Evolutionary conservation across 2,888 invertebrate species (phyloP).

Genomic region (Agrochola circellaris): DNA sequence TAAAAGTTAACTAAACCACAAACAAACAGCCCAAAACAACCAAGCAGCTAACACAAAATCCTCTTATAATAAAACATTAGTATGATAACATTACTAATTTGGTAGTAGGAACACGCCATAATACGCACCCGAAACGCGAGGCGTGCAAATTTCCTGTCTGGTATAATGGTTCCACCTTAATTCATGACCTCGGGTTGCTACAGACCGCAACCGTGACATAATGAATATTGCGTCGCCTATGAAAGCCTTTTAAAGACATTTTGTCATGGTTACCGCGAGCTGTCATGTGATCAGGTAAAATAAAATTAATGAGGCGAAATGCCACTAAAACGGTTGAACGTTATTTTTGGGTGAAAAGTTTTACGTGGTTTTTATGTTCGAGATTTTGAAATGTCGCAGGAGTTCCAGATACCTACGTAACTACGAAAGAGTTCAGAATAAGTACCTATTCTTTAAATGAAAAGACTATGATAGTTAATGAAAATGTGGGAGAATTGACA

Average conservation of each 20-base stretch:
- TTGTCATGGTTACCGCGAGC: conserved; percentile 60
- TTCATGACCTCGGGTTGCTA: conserved; percentile 80
- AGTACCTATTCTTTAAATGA: background rate
- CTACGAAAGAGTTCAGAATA: background rate
- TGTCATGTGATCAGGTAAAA: conserved; percentile 57
- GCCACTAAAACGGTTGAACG: conserved; percentile 1
- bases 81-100: conserved; percentile 61
- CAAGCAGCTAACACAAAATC: conserved; percentile 41
- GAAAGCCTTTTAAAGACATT: conserved; percentile 73
- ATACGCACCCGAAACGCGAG: conserved; percentile 75
- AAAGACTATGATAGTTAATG: background rate
- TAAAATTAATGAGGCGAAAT: conserved; percentile 44
- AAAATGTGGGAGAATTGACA: background rate
- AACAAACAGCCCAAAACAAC: conserved; percentile 20
- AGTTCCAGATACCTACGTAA: background rate
- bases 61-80: conserved; percentile 56
- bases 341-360: background rate
- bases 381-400: background rate
- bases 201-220: conserved; percentile 78
- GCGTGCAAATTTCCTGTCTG: conserved; percentile 84
- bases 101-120: conserved; percentile 63
- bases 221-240: conserved; percentile 78
- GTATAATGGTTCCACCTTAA: conserved; percentile 81
- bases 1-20: conserved; percentile 37
- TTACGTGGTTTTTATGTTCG: background rate